Evolutionary conservation across 2,888 invertebrate species (phyloP), one percentile per base, ranked within the genome.

Genomic region (Synergus itoensis): DNA sequence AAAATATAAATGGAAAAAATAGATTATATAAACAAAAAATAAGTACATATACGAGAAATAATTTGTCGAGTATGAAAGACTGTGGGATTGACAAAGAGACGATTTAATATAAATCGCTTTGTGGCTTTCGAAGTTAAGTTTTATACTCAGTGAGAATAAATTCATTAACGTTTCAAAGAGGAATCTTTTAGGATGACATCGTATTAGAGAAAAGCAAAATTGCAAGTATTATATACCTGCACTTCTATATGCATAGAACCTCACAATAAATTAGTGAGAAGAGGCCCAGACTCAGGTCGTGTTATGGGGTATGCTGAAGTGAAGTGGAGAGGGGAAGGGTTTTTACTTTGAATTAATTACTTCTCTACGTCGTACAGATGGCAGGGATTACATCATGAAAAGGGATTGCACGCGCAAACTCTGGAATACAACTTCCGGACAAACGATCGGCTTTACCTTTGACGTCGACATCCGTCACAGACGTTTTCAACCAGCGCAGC

Each of bases 271-370:
- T 79, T 81, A 63, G 80, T 79, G 73, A 80, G 78, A 60, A 78
- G 79, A 81, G 82, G 79, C 80, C 79, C 80, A 79, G 78, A 80
- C 81, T 81, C 76, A 80, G 82, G 77, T 83, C 83, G 83, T 83
- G 82, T 73, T 67, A 43, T 75, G 60, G 78, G 77, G 77, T 28
- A 28, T 2, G 28, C 1, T 28, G 28, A 28, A 2, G 5, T 36
- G 36, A 36, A 36, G 36, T 36, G 36, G 73, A 65, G 78, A 65
- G 78, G 57, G 77, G 80, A 77, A 41, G 65, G 45, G 67, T 77
- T 76, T 84, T 81, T 82, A 83, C 80, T 86, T 79, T 84, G 85
- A 87, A 87, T 88, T 89, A 89, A 89, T 89, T 88, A 89, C 84
- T 84, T 80, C 84, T 81, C 86, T 86, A 84, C 87, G 85, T 82